Conservation (phyloP, 2,888 invertebrate genomes). For the Plagodis pulveraria region DNA sequence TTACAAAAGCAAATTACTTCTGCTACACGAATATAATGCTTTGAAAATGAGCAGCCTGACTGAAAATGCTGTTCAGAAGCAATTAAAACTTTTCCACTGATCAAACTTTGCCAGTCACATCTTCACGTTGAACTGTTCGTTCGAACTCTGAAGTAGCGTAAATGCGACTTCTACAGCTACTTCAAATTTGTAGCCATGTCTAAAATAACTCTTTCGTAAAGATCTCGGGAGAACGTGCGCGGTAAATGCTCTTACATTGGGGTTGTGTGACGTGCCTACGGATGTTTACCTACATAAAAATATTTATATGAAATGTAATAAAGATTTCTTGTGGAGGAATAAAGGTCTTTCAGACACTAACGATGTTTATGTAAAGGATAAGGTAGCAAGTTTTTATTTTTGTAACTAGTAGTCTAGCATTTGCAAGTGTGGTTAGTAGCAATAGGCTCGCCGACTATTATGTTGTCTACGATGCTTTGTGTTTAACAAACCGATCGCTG, state of each 20-base stretch:
- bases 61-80: conserved; percentile 73
- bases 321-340: not conserved
- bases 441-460: too few species aligned
- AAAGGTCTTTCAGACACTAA: not conserved
- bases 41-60: conserved; percentile 56
- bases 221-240: conserved; percentile 7
- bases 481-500: too few species aligned
- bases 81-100: conserved; percentile 80
- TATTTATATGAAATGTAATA: conserved; percentile 14
- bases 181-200: conserved; percentile 45
- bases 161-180: conserved; percentile 57
- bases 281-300: conserved; percentile 5
- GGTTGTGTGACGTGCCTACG: conserved; percentile 3
- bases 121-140: conserved; percentile 58
- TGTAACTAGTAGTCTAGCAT: too few species aligned
- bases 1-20: conserved; percentile 49
- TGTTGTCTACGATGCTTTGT: too few species aligned
- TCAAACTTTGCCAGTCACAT: conserved; percentile 77
- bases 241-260: conserved; percentile 6
- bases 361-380: not conserved
- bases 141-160: conserved; percentile 51
- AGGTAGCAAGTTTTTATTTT: not conserved
- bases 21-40: conserved; percentile 61
- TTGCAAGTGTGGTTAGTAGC: too few species aligned
- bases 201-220: conserved; percentile 47